Evolutionary conservation across 2,113 vertebrate genomes (phyloP).

Genomic region (Scomber scombrus): DNA sequence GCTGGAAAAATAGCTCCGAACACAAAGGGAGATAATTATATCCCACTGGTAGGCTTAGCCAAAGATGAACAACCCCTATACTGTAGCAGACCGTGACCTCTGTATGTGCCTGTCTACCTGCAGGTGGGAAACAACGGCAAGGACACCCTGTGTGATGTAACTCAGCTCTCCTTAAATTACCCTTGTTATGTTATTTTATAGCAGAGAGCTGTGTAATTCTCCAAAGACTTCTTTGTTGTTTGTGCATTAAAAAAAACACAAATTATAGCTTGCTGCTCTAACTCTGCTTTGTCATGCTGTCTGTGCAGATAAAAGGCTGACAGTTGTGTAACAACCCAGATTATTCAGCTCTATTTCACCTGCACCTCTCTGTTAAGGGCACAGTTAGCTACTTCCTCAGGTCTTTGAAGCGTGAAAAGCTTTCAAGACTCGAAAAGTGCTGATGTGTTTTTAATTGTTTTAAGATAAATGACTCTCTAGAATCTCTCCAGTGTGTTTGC

Average conservation of each 20-base stretch:
- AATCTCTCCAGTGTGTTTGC: slow-evolving; percentile 8
- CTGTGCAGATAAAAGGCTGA: slow-evolving; percentile 6
- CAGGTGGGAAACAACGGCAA: slow-evolving; percentile 69
- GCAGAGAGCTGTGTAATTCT: not conserved
- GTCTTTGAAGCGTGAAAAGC: not conserved
- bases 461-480: not conserved
- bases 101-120: slow-evolving; percentile 50
- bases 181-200: slow-evolving; percentile 42
- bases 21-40: slow-evolving; percentile 79
- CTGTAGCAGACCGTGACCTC: slow-evolving; percentile 68
- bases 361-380: not conserved
- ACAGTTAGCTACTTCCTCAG: not conserved
- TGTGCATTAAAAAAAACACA: not conserved
- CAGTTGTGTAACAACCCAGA: slow-evolving; percentile 1
- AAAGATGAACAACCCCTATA: slow-evolving; percentile 66
- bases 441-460: slow-evolving; percentile 10
- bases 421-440: not conserved
- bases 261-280: slow-evolving; percentile 10
- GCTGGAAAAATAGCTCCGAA: slow-evolving; percentile 72
- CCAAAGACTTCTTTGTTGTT: slow-evolving; percentile 24
- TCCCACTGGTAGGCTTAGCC: slow-evolving; percentile 60
- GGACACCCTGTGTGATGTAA: slow-evolving; percentile 61
- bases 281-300: slow-evolving; percentile 32
- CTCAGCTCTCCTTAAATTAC: slow-evolving; percentile 52
- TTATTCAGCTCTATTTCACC: slow-evolving; percentile 47